Evolutionary conservation across 2,797 vertebrate species (phyloP), one percentile per base, ranked within the genome.

Genomic region (Clangula hyemalis): DNA sequence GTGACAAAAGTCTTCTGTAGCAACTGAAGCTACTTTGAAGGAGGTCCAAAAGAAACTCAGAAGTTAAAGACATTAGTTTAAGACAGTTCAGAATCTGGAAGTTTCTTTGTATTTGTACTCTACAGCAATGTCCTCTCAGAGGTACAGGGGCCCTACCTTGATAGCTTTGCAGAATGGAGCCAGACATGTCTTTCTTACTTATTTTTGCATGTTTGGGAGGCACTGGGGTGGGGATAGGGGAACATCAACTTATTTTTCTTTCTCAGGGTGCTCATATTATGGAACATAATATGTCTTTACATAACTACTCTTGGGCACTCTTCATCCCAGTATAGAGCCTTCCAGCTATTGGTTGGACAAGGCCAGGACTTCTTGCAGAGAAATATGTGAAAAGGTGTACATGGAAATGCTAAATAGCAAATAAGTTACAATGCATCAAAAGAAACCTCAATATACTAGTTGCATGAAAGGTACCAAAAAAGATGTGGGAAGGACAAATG

Each of bases 401-500:
- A 13, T 8, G 16, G 14, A 69, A 21, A 12, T 76, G 38, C 76
- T 56, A 64, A 85, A 38, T 4, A 83, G 10, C 19, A 74, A 34
- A 13, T 60, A 45, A 75, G 41, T 41, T 66, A 36, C 19, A 56
- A 58, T 74, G 30, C 21, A 6, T 45, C 38, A 66, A 13, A 87
- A 87, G 45, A 61, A 73, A 53, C 7, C 10, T 38, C 17, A 47
- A 43, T 11, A 34, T 20, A 21, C 4, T 16, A 49, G 2, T 85
- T 87, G 66, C 4, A 36, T 2, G 3, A 85, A 72, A 15, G 70
- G 56, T n/a, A 5, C 45, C 10, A 32, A 54, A 54, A 66, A 72
- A 27, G 21, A 6, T 0, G 0, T 43, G 10, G 11, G 28, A 81
- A 87, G 8, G 8, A 47, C 18, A n/a, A 38, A 70, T 61, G 0